Base-by-base conservation (phyloP, 2,797 vertebrate genomes). In the Philypnodon macrostomus region DNA sequence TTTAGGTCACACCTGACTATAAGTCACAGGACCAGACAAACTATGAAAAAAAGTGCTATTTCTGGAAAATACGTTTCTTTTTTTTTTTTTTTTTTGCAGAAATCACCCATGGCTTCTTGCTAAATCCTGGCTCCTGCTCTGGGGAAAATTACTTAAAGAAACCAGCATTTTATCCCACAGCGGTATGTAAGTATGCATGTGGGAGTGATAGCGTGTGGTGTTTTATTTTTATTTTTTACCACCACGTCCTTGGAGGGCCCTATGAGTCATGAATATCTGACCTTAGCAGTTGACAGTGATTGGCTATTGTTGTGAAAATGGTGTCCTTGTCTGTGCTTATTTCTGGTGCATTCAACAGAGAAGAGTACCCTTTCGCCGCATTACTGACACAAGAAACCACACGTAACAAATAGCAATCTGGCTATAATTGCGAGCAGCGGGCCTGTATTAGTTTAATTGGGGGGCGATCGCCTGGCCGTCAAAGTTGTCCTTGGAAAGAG, bases 401-500 rank as follows among this genome's bases (percentile, higher is more conserved):
- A 51, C 9, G 44, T 34, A 67, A 46, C 65, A 61, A 45, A 61
- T 8, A 32, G 35, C 35, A 27, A 50, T 2, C 1, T n/a, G 42
- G 63, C 29, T 46, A 63, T 53, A 73, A 69, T 63, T 51, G 29
- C 29, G 17, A 37, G 17, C 37, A 47, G 58, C n/a, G n/a, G n/a
- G n/a, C n/a, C n/a, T n/a, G n/a, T 63, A 61, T 71, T 67, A 38
- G 53, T 58, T 56, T 69, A 63, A 72, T 75, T 64, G 63, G 44
- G 14, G 44, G 50, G 41, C 34, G 26, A 64, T 63, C 45, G 44
- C 44, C 34, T 1, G 19, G 38, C 19, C 7, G 9, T 63, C 55
- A 47, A 15, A 48, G 56, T 38, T 12, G 41, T 65, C 75, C 71
- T 81, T 81, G 73, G 26, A 24, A 56, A 55, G 40, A 34, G 48